These are phyloP conservation scores for Andrena cerasifolii DNA, from an alignment of 1,140 invertebrate species.

Conservation along the genomic window DNA sequence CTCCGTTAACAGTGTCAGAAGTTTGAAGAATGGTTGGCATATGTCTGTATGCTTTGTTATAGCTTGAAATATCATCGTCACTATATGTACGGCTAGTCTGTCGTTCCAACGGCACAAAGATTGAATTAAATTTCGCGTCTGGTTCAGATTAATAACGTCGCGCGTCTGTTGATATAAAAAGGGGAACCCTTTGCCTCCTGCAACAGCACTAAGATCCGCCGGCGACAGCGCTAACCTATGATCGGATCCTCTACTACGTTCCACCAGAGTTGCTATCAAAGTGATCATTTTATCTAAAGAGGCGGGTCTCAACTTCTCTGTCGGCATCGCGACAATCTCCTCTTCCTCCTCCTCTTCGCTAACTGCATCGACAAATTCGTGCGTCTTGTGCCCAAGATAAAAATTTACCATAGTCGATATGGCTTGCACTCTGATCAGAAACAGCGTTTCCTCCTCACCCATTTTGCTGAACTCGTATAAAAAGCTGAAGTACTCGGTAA, in stretches of 20 bases:
- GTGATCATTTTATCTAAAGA: conserved; percentile 98
- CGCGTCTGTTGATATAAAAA: conserved; percentile 97
- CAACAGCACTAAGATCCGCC: conserved; percentile 91
- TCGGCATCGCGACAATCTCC: conserved; percentile 86
- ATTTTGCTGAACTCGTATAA: conserved; percentile 96
- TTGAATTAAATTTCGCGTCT: conserved; percentile 95
- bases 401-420: conserved; percentile 96
- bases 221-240: conserved; percentile 88
- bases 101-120: conserved; percentile 96
- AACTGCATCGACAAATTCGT: conserved; percentile 86
- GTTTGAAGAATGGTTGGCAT: conserved; percentile 95
- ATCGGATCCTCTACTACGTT: conserved; percentile 91
- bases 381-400: conserved; percentile 91
- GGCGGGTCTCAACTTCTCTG: conserved; percentile 92
- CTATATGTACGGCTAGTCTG: conserved; percentile 91
- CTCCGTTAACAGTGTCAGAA: conserved; percentile 91
- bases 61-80: conserved; percentile 94
- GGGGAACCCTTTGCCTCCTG: conserved; percentile 95
- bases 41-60: conserved; percentile 95
- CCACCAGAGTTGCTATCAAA: conserved; percentile 92
- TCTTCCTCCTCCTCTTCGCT: conserved; percentile 93
- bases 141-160: conserved; percentile 95
- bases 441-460: conserved; percentile 95
- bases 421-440: conserved; percentile 92
- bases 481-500: conserved; percentile 96